Evolutionary conservation across 1,140 invertebrate species (phyloP), one percentile per base, ranked within the genome.

Genomic region (Oedothorax gibbosus): DNA sequence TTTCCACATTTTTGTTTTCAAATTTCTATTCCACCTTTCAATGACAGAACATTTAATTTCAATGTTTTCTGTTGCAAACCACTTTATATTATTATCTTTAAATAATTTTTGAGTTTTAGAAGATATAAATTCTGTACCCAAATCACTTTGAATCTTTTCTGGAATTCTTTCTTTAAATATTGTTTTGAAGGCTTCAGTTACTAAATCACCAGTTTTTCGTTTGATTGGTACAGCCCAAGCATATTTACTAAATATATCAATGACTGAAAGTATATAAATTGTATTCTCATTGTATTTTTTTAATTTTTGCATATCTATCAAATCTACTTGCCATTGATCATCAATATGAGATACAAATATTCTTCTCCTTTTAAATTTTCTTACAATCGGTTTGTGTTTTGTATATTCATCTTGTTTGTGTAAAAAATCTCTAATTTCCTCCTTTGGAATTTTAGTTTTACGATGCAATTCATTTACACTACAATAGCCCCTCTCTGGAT

Each of bases 191-290:
- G 86, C 87, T 7, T 86, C 14, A 15, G 83, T 50, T 15, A 88
- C 85, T 87, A n/a, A n/a, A n/a, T 82, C 86, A 82, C 79, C 60
- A 20, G 86, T 90, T 89, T 92, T n/a, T 85, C 89, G 6, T 90
- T 91, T 91, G 49, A 92, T 50, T 12, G 90, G 89, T 50, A 89
- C 57, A 18, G 88, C 89, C 89, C 89, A 92, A 35, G 90, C 89
- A 87, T 88, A 90, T 88, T 91, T 92, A 76, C 88, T 89, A 88
- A 91, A 91, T 6, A 18, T 18, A 62, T 92, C 90, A 79, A 92
- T 91, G 7, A 91, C 88, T 35, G 88, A 89, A 73, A 92, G 86
- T 51, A 92, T 87, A 86, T 90, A 92, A 80, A 89, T 89, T 87
- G 87, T 90, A 50, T 88, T 88, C 64, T 88, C 87, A 88, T 92